These are phyloP conservation scores for Lycophotia porphyrea DNA, from an alignment of 2,888 invertebrate genomes.

Conservation along the genomic window DNA sequence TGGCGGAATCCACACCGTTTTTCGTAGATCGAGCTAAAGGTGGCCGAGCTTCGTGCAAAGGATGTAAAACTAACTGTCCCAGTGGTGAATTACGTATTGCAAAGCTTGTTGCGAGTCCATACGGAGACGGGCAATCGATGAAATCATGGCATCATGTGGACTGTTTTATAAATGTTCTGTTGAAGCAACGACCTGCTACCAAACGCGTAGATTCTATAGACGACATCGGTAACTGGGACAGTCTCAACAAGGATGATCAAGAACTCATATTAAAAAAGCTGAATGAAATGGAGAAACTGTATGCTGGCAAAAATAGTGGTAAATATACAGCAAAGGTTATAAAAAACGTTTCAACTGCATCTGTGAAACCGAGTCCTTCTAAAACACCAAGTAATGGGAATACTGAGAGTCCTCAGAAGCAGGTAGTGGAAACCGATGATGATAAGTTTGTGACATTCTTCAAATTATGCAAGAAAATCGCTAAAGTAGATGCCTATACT, in stretches of 20 bases:
- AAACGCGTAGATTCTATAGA: conserved; percentile 94
- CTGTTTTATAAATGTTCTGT: conserved; percentile 95
- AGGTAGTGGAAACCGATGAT: conserved; percentile 87
- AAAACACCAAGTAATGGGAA: conserved; percentile 48
- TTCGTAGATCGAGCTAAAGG: conserved; percentile 95
- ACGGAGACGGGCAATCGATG: conserved; percentile 93
- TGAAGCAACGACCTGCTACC: conserved; percentile 94
- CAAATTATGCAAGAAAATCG: conserved; percentile 94
- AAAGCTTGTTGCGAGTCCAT: conserved; percentile 94
- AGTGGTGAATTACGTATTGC: conserved; percentile 94
- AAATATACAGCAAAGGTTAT: conserved; percentile 85
- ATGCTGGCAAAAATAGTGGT: conserved; percentile 87
- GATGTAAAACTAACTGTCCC: conserved; percentile 95
- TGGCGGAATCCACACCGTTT: conserved; percentile 86
- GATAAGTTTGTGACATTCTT: conserved; percentile 94
- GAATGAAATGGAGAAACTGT: conserved; percentile 90
- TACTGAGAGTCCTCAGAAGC: conserved; percentile 51
- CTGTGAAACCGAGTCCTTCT: conserved; percentile 42
- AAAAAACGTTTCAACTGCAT: conserved; percentile 77
- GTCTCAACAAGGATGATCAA: conserved; percentile 92
- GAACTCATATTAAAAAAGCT: conserved; percentile 91
- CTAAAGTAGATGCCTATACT: conserved; percentile 94
- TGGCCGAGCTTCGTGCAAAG: conserved; percentile 95
- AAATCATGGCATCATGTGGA: conserved; percentile 95
- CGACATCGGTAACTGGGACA: conserved; percentile 95